Evolutionary conservation across 2,113 vertebrate genomes (phyloP), one percentile per base, ranked within the genome.

Genomic region (Thalassarche chlororhynchos): DNA sequence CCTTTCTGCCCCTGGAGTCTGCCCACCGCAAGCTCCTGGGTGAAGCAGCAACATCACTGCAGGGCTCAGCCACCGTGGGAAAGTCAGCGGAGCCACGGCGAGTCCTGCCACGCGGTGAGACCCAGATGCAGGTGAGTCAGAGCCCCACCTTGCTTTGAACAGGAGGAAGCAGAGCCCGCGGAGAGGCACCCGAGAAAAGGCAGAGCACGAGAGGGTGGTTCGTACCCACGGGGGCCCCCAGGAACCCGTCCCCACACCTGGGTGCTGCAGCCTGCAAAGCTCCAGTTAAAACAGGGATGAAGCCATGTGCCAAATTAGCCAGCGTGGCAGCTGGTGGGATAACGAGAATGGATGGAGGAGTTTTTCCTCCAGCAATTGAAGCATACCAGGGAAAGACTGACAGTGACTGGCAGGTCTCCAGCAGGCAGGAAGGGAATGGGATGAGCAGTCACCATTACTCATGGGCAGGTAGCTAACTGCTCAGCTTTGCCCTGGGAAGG

Each of bases 1-100:
- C 68, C 76, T 66, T 85, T 69, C 93, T 90, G 84, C 69, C 87
- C 71, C 64, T 24, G 83, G 70, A 96, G 89, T 90, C 58, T 60
- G 51, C 81, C 60, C 4, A 51, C 68, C 11, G 12, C 66, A 2
- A 65, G 79, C 54, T 92, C 51, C 81, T 5, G 17, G 74, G 75
- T 26, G 60, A 77, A 76, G 93, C 91, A 88, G 85, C 87, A 46
- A 4, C 75, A 42, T 12, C 91, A 25, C 93, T 16, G 40, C 72
- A 57, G 90, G 89, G 90, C 88, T 93, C 54, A 55, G 85, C 4
- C 92, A 70, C 81, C 95, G 86, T 97, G 97, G 92, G 97, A 97
- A 97, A 91, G 70, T 11, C 83, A 95, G 70, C 2, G 1, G 85
- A 64, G 80, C 76, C 62, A 7, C 12, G 2, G 58, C 23, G 7